Conservation (phyloP, 2,797 vertebrate species). For the Eupleurogrammus muticus region DNA sequence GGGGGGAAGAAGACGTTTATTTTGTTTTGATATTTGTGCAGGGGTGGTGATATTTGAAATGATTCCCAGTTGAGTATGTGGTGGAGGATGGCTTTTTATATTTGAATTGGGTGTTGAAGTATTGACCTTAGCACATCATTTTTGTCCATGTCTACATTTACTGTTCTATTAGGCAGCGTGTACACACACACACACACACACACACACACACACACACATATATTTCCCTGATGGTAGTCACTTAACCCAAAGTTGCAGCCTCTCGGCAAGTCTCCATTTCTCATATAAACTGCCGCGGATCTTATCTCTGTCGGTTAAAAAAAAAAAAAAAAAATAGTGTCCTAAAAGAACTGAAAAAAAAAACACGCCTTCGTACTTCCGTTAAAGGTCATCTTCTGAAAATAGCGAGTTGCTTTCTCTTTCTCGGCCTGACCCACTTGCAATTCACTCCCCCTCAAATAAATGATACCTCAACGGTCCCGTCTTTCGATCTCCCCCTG, state of each 20-base stretch:
- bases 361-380: conserved; percentile 9
- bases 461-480: conserved; percentile 41
- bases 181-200: not conserved
- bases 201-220: not conserved
- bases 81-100: conserved; percentile 3
- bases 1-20: not conserved
- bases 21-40: conserved; percentile 30
- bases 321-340: conserved; percentile 8
- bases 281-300: conserved; percentile 11
- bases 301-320: conserved; percentile 24
- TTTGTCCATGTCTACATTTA: conserved; percentile 6
- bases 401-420: conserved; percentile 23
- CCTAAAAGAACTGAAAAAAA: conserved; percentile 26
- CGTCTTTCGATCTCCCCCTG: conserved; percentile 39
- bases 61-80: not conserved
- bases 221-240: not conserved
- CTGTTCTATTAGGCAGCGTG: conserved; percentile 4
- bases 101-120: not conserved
- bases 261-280: conserved; percentile 4
- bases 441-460: conserved; percentile 40
- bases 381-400: conserved; percentile 39
- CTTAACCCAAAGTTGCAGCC: conserved; percentile 13
- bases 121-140: conserved; percentile 1
- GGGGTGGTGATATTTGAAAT: conserved; percentile 16
- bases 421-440: conserved; percentile 10